Base-by-base conservation (phyloP, 2,113 vertebrate species). In the Trinectes maculatus region DNA sequence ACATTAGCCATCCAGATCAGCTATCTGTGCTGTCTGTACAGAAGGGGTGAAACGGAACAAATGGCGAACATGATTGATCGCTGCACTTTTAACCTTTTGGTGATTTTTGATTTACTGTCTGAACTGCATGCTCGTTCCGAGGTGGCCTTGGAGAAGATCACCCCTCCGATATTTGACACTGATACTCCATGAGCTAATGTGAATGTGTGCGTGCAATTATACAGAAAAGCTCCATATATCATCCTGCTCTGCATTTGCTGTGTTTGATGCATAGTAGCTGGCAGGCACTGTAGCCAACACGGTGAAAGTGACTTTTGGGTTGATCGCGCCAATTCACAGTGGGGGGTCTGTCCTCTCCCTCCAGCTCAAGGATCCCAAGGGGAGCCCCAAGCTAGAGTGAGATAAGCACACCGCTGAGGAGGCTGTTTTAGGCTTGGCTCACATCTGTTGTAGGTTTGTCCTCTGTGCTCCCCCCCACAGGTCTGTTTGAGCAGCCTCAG, bases 381-480 rank as follows among this genome's bases (percentile, higher is more conserved):
- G 66, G 51, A 74, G 62, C 87, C 79, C 44, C 54, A 15, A 74
- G 81, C 77, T 47, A 57, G 22, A 69, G 49, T 33, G 72, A 85
- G 68, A 83, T 87, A 85, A 87, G 64, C 65, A 71, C 80, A 55
- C 61, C 73, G 57, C 65, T 37, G 59, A 74, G 63, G 78, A 78
- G 72, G 33, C 75, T 53, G 81, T 71, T 71, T 42, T 42, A 44
- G 34, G 59, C 52, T 79, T 76, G 82, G 79, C 71, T 82, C 66
- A 43, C 53, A 40, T 63, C 64, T 70, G 79, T 62, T 70, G 68
- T 54, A 67, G 57, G 70, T 65, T 70, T 71, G 70, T 77, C 78
- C 79, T 67, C 64, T 29, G 12, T 25, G 21, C 67, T 44, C 67
- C 57, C 54, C 60, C 46, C 29, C 40, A 43, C 71, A 66, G 84